Percentiles rank a stretch among this genome's conserved stretches.
phyloP scores from a whole-genome alignment of 2,888 invertebrate species.

The Brenthis hecate region DNA sequence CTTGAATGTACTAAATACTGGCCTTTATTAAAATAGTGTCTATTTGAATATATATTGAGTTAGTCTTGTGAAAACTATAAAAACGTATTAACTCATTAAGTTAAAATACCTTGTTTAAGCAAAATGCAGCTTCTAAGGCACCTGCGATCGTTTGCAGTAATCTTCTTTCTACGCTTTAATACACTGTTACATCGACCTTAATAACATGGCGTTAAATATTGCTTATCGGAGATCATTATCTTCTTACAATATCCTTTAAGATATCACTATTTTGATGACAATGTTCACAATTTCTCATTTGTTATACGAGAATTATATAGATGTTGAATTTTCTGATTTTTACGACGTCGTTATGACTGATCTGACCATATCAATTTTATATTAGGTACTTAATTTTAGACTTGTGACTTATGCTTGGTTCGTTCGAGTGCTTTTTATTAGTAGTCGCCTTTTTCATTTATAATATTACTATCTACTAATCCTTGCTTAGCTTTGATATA shows the following conservation, averaged over 20 bases:
- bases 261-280: not conserved
- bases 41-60: conserved; percentile 4
- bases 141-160: conserved; percentile 14
- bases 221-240: conserved; percentile 9
- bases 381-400: too few relatives aligned
- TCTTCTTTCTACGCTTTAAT: conserved; percentile 11
- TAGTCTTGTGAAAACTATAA: conserved; percentile 5
- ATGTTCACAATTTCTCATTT: not conserved
- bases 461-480: too few relatives aligned
- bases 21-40: too few relatives aligned
- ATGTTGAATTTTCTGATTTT: too few relatives aligned
- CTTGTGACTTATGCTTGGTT: too few relatives aligned
- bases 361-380: too few relatives aligned
- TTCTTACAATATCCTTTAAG: not conserved
- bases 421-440: too few relatives aligned
- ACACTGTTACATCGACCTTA: conserved; percentile 12
- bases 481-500: too few relatives aligned
- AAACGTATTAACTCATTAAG: conserved; percentile 19
- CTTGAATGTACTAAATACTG: too few relatives aligned
- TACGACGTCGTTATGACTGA: too few relatives aligned
- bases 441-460: too few relatives aligned
- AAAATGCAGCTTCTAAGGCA: conserved; percentile 6
- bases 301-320: not conserved
- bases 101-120: conserved; percentile 8
- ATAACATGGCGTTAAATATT: not conserved